These are phyloP conservation scores for Montipora capitata DNA, from an alignment of 92 coral and sea anemone species.

Conservation along the genomic window DNA sequence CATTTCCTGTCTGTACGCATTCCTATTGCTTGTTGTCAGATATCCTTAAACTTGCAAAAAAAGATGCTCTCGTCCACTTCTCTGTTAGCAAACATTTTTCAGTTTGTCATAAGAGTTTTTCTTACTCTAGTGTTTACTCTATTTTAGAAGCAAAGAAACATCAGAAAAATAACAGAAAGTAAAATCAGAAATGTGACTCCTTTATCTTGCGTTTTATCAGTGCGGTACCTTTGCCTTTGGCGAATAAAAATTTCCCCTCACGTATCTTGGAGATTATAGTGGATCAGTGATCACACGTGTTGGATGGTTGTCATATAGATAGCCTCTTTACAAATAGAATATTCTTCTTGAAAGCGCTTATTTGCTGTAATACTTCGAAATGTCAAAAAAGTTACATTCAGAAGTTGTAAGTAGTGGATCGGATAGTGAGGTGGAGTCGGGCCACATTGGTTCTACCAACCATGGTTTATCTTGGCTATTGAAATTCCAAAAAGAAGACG, in stretches of 20 bases:
- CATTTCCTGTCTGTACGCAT: slow-evolving; percentile 6
- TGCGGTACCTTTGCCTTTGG: not conserved
- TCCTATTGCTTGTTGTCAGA: slow-evolving; percentile 27
- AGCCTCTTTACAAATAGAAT: not conserved
- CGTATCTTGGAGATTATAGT: slow-evolving; percentile 15
- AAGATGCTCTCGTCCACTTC: slow-evolving; percentile 22
- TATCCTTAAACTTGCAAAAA: slow-evolving; percentile 29
- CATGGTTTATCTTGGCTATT: no score
- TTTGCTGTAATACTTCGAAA: no score
- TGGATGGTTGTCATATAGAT: not conserved
- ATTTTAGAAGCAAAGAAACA: slow-evolving; percentile 16
- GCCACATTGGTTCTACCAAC: no score
- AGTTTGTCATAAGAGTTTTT: slow-evolving; percentile 26
- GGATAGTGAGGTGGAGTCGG: not conserved
- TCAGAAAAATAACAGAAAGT: slow-evolving; percentile 16
- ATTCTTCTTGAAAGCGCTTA: not conserved
- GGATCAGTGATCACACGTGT: slow-evolving; percentile 12
- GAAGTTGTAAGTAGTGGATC: not conserved
- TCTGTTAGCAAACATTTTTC: slow-evolving; percentile 37
- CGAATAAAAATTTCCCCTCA: not conserved
- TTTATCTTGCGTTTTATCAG: not conserved
- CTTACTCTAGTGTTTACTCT: slow-evolving; percentile 24
- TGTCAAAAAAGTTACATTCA: not conserved
- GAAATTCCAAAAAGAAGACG: no score
- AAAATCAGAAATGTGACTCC: slow-evolving; percentile 22